Conservation (phyloP, 2,113 vertebrate species). For the Sardina pilchardus region DNA sequence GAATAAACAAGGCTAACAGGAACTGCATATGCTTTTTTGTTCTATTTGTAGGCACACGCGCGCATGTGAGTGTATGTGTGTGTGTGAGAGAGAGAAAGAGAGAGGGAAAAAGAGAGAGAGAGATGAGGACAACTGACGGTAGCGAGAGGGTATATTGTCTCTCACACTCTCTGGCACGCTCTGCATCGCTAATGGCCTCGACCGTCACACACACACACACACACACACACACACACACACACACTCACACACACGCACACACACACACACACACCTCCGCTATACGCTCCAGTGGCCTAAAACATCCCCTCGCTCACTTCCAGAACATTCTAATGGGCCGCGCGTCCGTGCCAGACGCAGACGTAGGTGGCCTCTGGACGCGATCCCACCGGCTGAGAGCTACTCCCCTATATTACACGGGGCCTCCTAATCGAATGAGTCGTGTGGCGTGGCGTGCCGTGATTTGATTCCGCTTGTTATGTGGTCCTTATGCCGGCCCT, state of each 20-base stretch:
- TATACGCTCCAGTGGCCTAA: neutral
- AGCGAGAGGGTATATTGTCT: neutral
- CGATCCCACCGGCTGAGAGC: neutral
- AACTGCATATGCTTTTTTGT: neutral
- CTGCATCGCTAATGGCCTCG: neutral
- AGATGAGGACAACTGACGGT: too few species aligned
- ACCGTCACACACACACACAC: neutral
- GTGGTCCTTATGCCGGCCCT: neutral
- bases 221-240: too few species aligned
- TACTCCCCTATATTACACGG: neutral
- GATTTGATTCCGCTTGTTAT: neutral
- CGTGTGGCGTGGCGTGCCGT: neutral
- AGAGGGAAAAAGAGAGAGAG: too few species aligned
- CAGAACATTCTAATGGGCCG: conserved; percentile 2
- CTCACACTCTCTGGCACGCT: neutral
- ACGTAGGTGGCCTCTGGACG: neutral
- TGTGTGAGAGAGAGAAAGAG: too few species aligned
- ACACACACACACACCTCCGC: neutral
- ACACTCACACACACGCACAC: too few species aligned
- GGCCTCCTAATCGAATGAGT: neutral
- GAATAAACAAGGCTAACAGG: too few species aligned
- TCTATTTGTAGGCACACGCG: neutral
- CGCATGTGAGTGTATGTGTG: too few species aligned
- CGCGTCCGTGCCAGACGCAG: neutral
- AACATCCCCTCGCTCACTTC: neutral